A percentile compares a stretch with the other conserved stretches of the same genome.
Conservation (phyloP, 2,888 invertebrate species). For the Lasius platythorax region DNA sequence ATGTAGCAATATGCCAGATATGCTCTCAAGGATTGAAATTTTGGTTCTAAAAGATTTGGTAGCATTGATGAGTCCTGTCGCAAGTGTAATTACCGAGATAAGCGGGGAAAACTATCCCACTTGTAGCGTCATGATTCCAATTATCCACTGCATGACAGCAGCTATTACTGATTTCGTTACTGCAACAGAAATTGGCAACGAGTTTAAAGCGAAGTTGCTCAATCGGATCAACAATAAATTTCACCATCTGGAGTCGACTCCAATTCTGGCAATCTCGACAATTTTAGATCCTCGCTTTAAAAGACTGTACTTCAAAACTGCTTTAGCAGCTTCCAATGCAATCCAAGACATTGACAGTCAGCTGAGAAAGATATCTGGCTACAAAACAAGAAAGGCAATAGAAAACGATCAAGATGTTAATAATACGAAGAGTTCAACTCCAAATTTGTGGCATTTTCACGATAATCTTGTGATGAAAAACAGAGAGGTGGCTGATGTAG, state of each 20-base stretch:
- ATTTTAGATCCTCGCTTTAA: slow-evolving; percentile 10
- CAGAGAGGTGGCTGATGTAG: background rate
- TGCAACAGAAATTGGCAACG: slow-evolving; percentile 1
- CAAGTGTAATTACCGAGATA: slow-evolving; percentile 8
- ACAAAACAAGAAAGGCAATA: background rate
- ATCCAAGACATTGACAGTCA: background rate
- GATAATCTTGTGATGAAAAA: background rate
- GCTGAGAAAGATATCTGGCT: background rate
- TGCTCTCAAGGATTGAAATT: slow-evolving; percentile 4
- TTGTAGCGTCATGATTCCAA: background rate
- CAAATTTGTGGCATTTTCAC: background rate
- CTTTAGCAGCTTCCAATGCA: background rate
- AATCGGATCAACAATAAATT: slow-evolving; percentile 5
- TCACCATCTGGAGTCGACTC: slow-evolving; percentile 1
- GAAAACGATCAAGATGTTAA: background rate
- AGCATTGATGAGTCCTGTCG: background rate
- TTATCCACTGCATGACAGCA: slow-evolving; percentile 17
- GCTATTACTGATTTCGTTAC: background rate
- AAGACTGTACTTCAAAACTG: slow-evolving; percentile 1
- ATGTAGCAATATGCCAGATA: background rate
- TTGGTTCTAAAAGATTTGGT: background rate
- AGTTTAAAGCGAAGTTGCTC: background rate
- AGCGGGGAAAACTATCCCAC: slow-evolving; percentile 4
- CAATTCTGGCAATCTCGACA: background rate
- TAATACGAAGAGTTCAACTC: too few relatives aligned